A percentile compares a stretch with the other conserved stretches of the same genome.
These are phyloP conservation scores for Amphiprion clarkii DNA, from an alignment of 2,797 vertebrate species.

Conservation along the genomic window DNA sequence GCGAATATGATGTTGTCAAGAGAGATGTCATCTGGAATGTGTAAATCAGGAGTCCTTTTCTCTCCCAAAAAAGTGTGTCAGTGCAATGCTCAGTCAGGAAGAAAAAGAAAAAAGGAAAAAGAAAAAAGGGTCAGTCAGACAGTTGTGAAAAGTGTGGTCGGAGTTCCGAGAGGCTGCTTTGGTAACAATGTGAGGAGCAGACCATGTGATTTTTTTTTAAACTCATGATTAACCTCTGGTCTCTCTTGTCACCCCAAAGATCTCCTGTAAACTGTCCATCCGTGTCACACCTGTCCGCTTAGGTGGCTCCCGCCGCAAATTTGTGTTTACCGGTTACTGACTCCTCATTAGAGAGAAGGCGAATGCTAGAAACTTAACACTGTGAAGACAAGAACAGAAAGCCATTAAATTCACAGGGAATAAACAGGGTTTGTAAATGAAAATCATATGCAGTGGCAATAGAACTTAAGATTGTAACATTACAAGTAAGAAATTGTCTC, in stretches of 20 bases:
- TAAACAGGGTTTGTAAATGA: constrained; percentile 20
- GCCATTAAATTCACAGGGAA: constrained; percentile 59
- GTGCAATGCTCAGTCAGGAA: constrained; percentile 82
- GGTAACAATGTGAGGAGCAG: constrained; percentile 87
- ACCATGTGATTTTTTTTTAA: constrained; percentile 69
- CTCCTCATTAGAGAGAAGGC: constrained; percentile 85
- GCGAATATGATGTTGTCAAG: constrained; percentile 56
- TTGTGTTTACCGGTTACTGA: constrained; percentile 84
- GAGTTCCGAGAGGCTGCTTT: constrained; percentile 88
- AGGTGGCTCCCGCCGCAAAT: constrained; percentile 81
- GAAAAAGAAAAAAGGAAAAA: background rate
- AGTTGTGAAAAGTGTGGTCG: constrained; percentile 78
- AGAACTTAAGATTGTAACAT: constrained; percentile 22
- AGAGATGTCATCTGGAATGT: constrained; percentile 82
- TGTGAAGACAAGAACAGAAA: constrained; percentile 86
- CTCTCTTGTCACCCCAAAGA: constrained; percentile 80
- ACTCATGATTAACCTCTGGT: constrained; percentile 77
- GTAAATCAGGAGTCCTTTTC: constrained; percentile 75
- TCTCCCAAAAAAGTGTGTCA: constrained; percentile 78
- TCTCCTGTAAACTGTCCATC: constrained; percentile 81
- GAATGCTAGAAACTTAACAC: constrained; percentile 91
- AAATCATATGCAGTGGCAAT: constrained; percentile 32
- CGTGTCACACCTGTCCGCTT: constrained; percentile 73
- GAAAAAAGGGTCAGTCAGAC: constrained; percentile 61
- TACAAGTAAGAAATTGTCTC: constrained; percentile 17